Percentiles rank a stretch among this genome's conserved stretches.
Conservation (phyloP, 2,888 invertebrate species). For the Atethmia centrago region DNA sequence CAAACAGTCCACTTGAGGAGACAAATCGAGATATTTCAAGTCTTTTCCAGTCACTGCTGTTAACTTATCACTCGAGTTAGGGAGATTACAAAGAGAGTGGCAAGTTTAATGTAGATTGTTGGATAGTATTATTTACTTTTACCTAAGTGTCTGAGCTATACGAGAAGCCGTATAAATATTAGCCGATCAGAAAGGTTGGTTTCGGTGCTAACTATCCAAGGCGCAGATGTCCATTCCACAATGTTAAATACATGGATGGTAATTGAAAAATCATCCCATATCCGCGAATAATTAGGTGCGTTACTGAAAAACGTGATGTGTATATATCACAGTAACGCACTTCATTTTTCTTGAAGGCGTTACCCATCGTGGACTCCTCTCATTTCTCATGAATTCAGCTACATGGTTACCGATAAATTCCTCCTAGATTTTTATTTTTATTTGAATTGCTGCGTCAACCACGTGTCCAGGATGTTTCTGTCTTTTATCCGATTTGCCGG, state of each 20-base stretch:
- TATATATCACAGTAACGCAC: neutral
- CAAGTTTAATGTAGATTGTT: neutral
- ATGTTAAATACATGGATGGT: neutral
- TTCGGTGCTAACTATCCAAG: neutral
- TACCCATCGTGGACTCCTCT: neutral
- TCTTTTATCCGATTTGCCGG: neutral
- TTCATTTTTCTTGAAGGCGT: neutral
- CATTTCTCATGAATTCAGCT: neutral
- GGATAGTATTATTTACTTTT: no score
- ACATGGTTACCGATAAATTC: neutral
- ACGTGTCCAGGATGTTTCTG: neutral
- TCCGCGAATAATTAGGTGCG: no score
- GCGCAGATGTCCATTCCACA: neutral
- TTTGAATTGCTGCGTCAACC: neutral
- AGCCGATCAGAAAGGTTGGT: neutral
- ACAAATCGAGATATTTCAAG: constrained; percentile 82
- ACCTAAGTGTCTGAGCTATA: neutral
- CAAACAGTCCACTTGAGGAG: constrained; percentile 74
- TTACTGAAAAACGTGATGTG: no score
- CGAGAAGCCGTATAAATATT: neutral
- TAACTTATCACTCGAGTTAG: constrained; percentile 71
- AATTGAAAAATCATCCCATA: neutral
- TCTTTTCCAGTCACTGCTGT: constrained; percentile 77
- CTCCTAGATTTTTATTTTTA: neutral
- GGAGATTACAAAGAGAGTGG: no score